phyloP scores from a whole-genome alignment of 2,797 vertebrate genomes.

The Enteromius argenteus region DNA sequence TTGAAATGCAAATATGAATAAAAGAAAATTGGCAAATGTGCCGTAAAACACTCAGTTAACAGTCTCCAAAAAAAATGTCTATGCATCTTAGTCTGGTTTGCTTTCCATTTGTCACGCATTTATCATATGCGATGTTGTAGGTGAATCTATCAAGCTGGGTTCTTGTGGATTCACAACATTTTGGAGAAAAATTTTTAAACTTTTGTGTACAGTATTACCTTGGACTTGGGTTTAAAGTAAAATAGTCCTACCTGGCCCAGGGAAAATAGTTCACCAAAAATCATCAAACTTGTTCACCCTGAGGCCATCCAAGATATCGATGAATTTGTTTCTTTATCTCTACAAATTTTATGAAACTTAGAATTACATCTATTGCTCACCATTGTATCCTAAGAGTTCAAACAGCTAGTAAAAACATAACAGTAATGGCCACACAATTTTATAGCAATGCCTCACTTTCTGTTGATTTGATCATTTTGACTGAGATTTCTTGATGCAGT shows the following conservation, averaged over 20 bases:
- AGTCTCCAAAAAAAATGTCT: neutral
- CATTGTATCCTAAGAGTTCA: neutral
- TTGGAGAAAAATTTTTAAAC: constrained; percentile 2
- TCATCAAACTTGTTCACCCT: neutral
- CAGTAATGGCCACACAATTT: neutral
- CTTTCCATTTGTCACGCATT: neutral
- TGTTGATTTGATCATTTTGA: neutral
- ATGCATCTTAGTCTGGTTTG: neutral
- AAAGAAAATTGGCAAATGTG: constrained; percentile 36
- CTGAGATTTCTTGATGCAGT: neutral
- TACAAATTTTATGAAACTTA: neutral
- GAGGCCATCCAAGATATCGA: neutral
- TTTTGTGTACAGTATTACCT: neutral
- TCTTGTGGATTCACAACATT: neutral
- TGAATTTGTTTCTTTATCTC: neutral
- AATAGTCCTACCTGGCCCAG: constrained; percentile 1
- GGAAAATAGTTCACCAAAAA: neutral
- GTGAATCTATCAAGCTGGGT: constrained; percentile 3
- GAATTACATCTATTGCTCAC: neutral
- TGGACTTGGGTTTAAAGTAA: constrained; percentile 31
- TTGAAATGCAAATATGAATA: constrained; percentile 50
- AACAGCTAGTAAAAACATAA: neutral
- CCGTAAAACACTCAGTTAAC: neutral
- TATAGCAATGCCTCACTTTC: constrained; percentile 7
- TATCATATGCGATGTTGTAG: neutral